These are phyloP conservation scores for Oncopodura yosiiana DNA, from an alignment of 1,140 invertebrate genomes.

Conservation along the genomic window DNA sequence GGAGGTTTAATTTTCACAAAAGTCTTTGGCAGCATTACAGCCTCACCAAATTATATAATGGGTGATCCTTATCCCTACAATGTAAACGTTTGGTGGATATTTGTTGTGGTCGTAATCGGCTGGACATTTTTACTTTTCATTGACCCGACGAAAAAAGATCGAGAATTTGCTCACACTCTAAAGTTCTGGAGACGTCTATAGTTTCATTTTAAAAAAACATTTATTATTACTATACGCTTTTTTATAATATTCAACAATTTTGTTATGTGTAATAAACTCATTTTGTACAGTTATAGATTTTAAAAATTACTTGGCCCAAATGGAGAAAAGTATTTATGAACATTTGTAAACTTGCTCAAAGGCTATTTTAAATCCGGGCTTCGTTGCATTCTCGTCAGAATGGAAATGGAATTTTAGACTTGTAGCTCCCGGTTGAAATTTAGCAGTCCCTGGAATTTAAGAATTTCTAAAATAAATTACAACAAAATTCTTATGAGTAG, in stretches of 20 bases:
- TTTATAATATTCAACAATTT: no score
- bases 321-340: slow-evolving; percentile 16
- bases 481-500: neutral
- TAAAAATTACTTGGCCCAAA: neutral
- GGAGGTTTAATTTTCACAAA: slow-evolving; percentile 29
- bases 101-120: slow-evolving; percentile 17
- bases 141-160: slow-evolving; percentile 9
- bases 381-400: slow-evolving; percentile 37
- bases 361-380: slow-evolving; percentile 38
- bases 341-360: slow-evolving; percentile 39
- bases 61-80: slow-evolving; percentile 26
- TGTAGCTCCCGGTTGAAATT: slow-evolving; percentile 39
- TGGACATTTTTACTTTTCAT: slow-evolving; percentile 15
- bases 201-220: no score
- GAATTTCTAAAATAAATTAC: neutral
- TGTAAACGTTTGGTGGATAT: slow-evolving; percentile 30
- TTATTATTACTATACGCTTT: no score
- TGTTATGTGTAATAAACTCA: no score
- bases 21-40: slow-evolving; percentile 13
- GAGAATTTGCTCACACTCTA: no score
- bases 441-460: slow-evolving; percentile 36
- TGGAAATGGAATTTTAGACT: slow-evolving; percentile 40
- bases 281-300: no score
- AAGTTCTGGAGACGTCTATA: no score
- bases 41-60: neutral